Evolutionary conservation across 1,140 invertebrate genomes (phyloP).

Genomic region (Polypedilum vanderplanki): DNA sequence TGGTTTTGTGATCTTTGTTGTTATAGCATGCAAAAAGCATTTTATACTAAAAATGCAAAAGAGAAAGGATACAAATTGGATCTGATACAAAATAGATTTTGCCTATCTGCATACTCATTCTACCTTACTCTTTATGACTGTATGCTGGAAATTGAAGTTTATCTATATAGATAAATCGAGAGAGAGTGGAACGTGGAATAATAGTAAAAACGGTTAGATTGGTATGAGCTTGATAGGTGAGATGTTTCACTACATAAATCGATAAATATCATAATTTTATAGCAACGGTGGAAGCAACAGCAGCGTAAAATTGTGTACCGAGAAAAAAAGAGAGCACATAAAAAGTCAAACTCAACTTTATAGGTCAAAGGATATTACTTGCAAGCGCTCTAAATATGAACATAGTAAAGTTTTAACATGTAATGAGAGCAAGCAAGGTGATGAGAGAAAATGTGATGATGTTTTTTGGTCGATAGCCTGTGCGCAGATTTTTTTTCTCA

Average conservation of each 20-base stretch:
- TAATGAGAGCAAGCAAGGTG: no score
- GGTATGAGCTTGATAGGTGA: no score
- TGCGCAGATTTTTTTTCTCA: no score
- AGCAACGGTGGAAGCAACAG: not conserved
- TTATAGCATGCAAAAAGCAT: not conserved
- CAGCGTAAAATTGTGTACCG: conserved; percentile 7
- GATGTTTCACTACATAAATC: not conserved
- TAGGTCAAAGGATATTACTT: not conserved
- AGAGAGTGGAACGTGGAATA: not conserved
- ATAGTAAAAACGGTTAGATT: no score
- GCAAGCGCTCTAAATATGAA: not conserved
- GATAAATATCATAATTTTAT: conserved; percentile 20
- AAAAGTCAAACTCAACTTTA: not conserved
- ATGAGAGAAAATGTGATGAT: no score
- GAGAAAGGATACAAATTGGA: not conserved
- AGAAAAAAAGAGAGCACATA: not conserved
- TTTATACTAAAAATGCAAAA: not conserved
- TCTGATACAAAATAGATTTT: not conserved
- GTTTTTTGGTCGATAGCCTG: no score
- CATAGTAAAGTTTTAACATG: no score
- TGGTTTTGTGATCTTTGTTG: not conserved
- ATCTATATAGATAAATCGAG: not conserved
- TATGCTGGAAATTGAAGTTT: not conserved
- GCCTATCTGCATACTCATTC: not conserved
- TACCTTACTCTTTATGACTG: not conserved